Conservation (phyloP, 2,797 vertebrate genomes). For the Sebastiscus tertius region DNA sequence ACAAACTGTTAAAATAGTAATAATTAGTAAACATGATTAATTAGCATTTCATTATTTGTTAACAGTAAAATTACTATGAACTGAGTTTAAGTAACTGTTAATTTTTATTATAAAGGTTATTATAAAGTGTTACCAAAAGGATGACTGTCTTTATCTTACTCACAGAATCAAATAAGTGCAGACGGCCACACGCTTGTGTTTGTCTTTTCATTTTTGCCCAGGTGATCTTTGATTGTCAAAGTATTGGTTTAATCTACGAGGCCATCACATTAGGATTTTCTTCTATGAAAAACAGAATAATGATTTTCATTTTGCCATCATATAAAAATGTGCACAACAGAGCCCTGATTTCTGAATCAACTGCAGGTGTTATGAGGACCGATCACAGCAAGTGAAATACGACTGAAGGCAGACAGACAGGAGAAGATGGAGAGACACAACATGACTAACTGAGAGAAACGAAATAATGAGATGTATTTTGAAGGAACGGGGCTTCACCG, state of each 20-base stretch:
- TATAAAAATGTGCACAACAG: conserved; percentile 10
- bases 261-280: background rate
- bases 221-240: background rate
- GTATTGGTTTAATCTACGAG: background rate
- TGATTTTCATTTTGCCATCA: conserved; percentile 1
- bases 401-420: conserved; percentile 15
- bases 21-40: too few relatives aligned
- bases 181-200: background rate
- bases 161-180: background rate
- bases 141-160: background rate
- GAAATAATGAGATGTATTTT: background rate
- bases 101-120: too few relatives aligned
- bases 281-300: background rate
- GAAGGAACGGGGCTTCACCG: background rate
- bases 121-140: too few relatives aligned
- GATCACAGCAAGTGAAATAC: conserved; percentile 15
- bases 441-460: background rate
- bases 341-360: conserved; percentile 19
- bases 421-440: background rate
- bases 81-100: too few relatives aligned
- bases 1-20: too few relatives aligned
- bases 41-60: too few relatives aligned
- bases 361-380: background rate
- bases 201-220: background rate
- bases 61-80: too few relatives aligned